Evolutionary conservation across 1,140 invertebrate genomes (phyloP).

Genomic region (Heliothis subflexa): DNA sequence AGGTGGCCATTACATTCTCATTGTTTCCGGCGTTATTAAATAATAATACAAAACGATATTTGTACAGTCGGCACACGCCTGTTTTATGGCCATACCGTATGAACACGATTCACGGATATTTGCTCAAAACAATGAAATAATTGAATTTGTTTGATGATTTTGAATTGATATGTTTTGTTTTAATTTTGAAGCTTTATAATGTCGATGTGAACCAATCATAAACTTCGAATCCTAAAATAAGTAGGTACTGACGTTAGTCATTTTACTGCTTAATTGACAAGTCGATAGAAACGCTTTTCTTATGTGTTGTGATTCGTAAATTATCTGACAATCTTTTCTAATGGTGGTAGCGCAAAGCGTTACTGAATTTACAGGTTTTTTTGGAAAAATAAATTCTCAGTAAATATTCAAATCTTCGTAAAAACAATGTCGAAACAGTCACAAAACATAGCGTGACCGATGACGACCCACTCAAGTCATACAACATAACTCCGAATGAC

Average conservation of each 20-base stretch:
- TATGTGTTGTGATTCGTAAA: too few relatives aligned
- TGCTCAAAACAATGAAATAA: constrained; percentile 45
- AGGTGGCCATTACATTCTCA: constrained; percentile 57
- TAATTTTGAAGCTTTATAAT: not conserved
- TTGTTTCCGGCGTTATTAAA: constrained; percentile 61
- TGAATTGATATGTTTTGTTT: constrained; percentile 33
- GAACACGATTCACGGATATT: constrained; percentile 54
- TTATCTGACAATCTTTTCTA: too few relatives aligned
- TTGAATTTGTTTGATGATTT: constrained; percentile 43
- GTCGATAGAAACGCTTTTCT: too few relatives aligned
- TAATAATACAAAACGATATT: constrained; percentile 68
- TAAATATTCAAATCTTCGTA: too few relatives aligned
- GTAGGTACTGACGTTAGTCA: too few relatives aligned
- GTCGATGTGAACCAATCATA: too few relatives aligned
- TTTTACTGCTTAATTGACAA: too few relatives aligned
- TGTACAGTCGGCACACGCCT: constrained; percentile 67
- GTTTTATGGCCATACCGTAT: constrained; percentile 64
- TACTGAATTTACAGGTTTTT: too few relatives aligned
- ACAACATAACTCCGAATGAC: constrained; percentile 19
- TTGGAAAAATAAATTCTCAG: too few relatives aligned
- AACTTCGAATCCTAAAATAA: too few relatives aligned
- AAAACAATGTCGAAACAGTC: not conserved
- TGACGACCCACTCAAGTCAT: not conserved
- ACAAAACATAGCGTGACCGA: not conserved
- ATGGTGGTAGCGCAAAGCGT: too few relatives aligned